These are phyloP conservation scores for Procambarus clarkii DNA, from an alignment of 1,140 invertebrate species.

Conservation along the genomic window DNA sequence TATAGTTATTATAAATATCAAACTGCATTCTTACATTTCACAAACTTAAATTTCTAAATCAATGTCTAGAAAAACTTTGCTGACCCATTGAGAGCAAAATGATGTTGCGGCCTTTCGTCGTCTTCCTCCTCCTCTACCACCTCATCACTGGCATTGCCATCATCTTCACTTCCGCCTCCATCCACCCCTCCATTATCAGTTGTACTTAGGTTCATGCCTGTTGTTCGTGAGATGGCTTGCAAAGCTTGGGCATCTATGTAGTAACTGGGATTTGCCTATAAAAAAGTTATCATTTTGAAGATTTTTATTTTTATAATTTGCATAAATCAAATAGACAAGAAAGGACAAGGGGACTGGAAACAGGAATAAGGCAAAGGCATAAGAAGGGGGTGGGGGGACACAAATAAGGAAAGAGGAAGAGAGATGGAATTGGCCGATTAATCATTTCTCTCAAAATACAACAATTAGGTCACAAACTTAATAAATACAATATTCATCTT, in stretches of 20 bases:
- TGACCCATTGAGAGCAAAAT: conserved; percentile 48
- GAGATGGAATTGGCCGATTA: too few species aligned
- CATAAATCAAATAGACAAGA: too few species aligned
- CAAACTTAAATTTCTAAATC: neutral
- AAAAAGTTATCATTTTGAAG: too few species aligned
- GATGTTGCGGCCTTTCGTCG: conserved; percentile 20
- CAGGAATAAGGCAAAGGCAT: too few species aligned
- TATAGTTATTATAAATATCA: too few species aligned
- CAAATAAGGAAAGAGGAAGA: too few species aligned
- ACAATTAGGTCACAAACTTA: too few species aligned
- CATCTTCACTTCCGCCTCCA: conserved; percentile 52
- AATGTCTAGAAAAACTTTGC: conserved; percentile 52
- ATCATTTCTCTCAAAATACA: too few species aligned
- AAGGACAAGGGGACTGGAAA: too few species aligned
- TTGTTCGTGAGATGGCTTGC: conserved; percentile 39
- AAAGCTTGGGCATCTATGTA: conserved; percentile 47
- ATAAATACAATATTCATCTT: too few species aligned
- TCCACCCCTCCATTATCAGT: conserved; percentile 42
- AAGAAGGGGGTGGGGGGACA: too few species aligned
- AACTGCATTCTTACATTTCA: neutral
- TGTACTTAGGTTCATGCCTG: conserved; percentile 47
- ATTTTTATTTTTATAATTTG: too few species aligned
- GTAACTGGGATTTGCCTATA: conserved; percentile 48
- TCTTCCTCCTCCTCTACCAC: conserved; percentile 44
- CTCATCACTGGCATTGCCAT: conserved; percentile 48